Evolutionary conservation across 2,888 invertebrate genomes (phyloP), one percentile per base, ranked within the genome.

Genomic region (Euclidia mi): DNA sequence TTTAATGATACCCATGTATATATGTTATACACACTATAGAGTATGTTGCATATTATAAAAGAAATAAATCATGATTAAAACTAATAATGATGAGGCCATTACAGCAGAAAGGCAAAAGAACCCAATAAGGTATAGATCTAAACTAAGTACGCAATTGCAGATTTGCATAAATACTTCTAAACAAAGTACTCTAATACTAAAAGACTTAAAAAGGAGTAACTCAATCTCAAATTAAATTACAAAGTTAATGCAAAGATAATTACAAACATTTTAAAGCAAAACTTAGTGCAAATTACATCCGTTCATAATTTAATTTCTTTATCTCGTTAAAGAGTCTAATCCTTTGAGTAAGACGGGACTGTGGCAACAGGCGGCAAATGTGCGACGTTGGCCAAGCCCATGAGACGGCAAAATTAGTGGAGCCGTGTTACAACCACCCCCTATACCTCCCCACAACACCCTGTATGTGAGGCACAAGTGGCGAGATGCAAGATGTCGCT

Each of bases 351-450:
- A 84, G 73, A 81, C 61, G 71, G 81, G 81, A 83, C 85, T 84
- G 82, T 79, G 83, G 81, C 78, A 84, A 83, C 79, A 79, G 76
- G 75, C 78, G 65, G 69, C 77, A 78, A 81, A 78, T 80, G 81
- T 75, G 72, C 68, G 65, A 71, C 66, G 75, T 73, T 66, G 71
- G 79, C 78, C 73, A 77, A 82, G 81, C 84, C 82, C 82, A 83
- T 79, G 87, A 86, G 87, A 87, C 85, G 83, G 77, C 76, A 79
- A 89, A 90, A 91, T 91, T 90, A 89, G 89, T 86, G 80, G 76
- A 84, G 79, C 81, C 75, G 67, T 84, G 87, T 84, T 80, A 81
- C 79, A n/a, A 75, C 67, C 60, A 71, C 70, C 70, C 56, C 59
- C 34, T 40, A 15, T 53, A 58, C 62, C 63, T 65, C 58, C 61